Evolutionary conservation across 2,113 vertebrate genomes (phyloP), one percentile per base, ranked within the genome.

Genomic region (Paraplagusia blochii): DNA sequence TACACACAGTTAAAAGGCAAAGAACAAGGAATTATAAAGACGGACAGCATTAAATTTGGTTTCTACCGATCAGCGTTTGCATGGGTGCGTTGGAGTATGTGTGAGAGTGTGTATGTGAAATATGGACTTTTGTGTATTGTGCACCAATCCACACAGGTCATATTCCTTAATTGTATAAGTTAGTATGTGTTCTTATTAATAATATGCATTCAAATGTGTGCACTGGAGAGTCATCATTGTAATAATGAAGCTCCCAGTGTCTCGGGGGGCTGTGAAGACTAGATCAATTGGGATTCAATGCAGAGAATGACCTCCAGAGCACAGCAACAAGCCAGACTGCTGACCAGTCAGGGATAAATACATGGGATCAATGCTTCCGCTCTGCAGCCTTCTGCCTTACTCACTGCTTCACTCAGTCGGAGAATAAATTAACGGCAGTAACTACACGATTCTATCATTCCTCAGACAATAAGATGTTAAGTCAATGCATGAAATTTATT

Each of bases 311-410:
- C 80, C 85, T 87, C 69, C 75, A 56, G 72, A 61, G 69, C 65
- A 81, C 62, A 75, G 80, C 82, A 65, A 83, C 76, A 61, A 62
- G 66, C 78, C 81, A 79, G 84, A 81, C 76, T 88, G 83, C 87
- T 88, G 87, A 88, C 83, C 84, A 82, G 69, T 40, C 22, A 63
- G 79, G 76, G 86, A 87, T 86, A 88, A 85, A 88, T 84, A 84
- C 80, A 78, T 81, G 69, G 66, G 85, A 85, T 88, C 82, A 74
- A 89, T 75, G 70, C 63, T 16, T 64, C 61, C 52, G 22, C 44
- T 36, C 74, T 79, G 63, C 67, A 65, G 46, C 66, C 44, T 59
- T 45, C 56, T 15, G 65, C 46, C 36, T 65, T 33, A 9, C 64
- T 64, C 1, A 36, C 66, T 57, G 56, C 39, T 58, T 78, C 77